These are phyloP conservation scores for Mylabris phalerata DNA, from an alignment of 1,140 invertebrate genomes.

Conservation along the genomic window DNA sequence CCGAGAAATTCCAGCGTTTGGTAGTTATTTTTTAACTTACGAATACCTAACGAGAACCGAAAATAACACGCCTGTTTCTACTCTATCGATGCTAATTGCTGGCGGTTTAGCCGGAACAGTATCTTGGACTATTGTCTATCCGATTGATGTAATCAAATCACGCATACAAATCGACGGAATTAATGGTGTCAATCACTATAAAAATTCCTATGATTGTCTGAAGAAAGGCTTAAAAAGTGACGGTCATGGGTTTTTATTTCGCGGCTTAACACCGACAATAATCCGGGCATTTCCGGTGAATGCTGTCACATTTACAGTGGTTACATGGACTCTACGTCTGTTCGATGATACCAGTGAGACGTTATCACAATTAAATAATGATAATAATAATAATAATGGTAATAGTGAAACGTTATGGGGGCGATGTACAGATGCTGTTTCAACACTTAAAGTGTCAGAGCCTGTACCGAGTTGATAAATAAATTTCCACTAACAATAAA, in stretches of 20 bases:
- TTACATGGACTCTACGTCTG: conserved; percentile 63
- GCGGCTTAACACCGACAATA: conserved; percentile 69
- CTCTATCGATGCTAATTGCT: conserved; percentile 59
- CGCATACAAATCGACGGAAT: conserved; percentile 71
- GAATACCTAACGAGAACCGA: conserved; percentile 55
- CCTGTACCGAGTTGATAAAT: conserved; percentile 5
- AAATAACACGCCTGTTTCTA: conserved; percentile 44
- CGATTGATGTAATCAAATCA: conserved; percentile 85
- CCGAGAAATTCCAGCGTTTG: conserved; percentile 68
- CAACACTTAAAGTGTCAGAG: conserved; percentile 15
- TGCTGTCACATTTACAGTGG: conserved; percentile 81
- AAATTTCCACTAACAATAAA: background rate
- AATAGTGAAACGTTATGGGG: conserved; percentile 8
- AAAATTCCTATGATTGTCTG: conserved; percentile 64
- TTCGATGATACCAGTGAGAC: conserved; percentile 11
- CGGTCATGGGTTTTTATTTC: conserved; percentile 58
- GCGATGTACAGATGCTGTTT: conserved; percentile 13
- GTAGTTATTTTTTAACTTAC: conserved; percentile 66
- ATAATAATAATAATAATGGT: background rate
- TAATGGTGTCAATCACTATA: conserved; percentile 49
- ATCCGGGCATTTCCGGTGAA: conserved; percentile 88
- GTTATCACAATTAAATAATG: background rate
- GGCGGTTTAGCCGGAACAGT: conserved; percentile 66
- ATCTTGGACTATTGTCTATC: conserved; percentile 83
- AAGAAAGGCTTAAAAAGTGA: conserved; percentile 59